A percentile compares a stretch with the other conserved stretches of the same genome.
phyloP scores from a whole-genome alignment of 1,140 invertebrate species.

The Caenorhabditis brenneri region DNA sequence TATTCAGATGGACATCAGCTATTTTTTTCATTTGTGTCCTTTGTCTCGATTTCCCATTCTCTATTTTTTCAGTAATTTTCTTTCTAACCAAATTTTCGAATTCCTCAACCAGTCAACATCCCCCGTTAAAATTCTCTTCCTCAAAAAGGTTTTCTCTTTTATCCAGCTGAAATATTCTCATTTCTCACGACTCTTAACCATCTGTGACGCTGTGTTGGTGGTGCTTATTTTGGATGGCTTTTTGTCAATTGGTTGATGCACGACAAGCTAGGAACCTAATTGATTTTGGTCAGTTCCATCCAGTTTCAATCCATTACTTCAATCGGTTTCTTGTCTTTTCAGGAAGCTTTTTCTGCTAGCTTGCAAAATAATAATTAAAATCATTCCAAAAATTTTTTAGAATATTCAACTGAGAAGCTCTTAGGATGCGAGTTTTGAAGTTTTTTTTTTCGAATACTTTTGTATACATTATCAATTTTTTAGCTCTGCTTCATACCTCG shows the following conservation, averaged over 20 bases:
- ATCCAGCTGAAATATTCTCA: neutral
- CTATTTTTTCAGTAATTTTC: neutral
- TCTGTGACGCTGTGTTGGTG: neutral
- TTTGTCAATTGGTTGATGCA: neutral
- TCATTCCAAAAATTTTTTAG: too few species aligned
- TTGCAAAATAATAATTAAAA: neutral
- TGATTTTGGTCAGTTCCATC: neutral
- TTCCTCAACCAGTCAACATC: neutral
- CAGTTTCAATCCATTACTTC: neutral
- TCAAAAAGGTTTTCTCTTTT: neutral
- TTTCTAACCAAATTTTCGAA: neutral
- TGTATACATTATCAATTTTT: too few species aligned
- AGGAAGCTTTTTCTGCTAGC: neutral
- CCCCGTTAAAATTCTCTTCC: neutral
- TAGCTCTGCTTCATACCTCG: too few species aligned
- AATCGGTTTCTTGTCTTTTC: neutral
- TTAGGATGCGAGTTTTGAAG: too few species aligned
- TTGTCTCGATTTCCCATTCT: neutral
- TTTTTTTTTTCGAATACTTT: too few species aligned
- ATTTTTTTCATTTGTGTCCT: neutral
- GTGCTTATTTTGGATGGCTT: neutral
- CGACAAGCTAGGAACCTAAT: neutral
- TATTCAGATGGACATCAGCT: neutral
- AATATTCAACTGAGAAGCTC: too few species aligned
- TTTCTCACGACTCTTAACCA: slow-evolving; percentile 34